Percentiles rank a stretch among this genome's conserved stretches.
phyloP scores from a whole-genome alignment of 2,888 invertebrate genomes.

The Lissocephala sabroskyi region DNA sequence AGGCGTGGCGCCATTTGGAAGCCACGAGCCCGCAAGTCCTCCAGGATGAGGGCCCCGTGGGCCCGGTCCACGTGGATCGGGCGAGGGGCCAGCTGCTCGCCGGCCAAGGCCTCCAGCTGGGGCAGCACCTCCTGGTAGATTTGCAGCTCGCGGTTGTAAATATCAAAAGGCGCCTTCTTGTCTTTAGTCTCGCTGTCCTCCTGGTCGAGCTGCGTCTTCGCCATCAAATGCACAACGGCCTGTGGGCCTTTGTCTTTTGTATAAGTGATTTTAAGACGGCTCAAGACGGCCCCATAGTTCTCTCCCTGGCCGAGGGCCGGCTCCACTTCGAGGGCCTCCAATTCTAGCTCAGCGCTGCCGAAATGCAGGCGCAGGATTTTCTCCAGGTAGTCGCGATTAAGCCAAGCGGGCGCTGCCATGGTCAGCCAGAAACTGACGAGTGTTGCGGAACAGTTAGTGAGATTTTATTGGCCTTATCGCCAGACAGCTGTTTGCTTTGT shows the following conservation, averaged over 20 bases:
- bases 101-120: slow-evolving; percentile 42
- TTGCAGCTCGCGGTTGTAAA: slow-evolving; percentile 59
- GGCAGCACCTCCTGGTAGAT: slow-evolving; percentile 62
- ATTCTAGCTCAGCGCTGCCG: slow-evolving; percentile 30
- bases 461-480: no score
- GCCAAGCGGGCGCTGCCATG: slow-evolving; percentile 40
- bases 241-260: slow-evolving; percentile 2
- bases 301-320: slow-evolving; percentile 61
- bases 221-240: slow-evolving; percentile 35
- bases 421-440: slow-evolving; percentile 4
- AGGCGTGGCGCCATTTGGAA: slow-evolving; percentile 55
- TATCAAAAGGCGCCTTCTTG: slow-evolving; percentile 49
- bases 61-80: slow-evolving; percentile 52
- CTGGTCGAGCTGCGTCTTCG: slow-evolving; percentile 55
- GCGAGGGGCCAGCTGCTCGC: slow-evolving; percentile 53
- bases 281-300: slow-evolving; percentile 59
- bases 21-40: slow-evolving; percentile 50
- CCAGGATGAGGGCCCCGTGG: slow-evolving; percentile 55
- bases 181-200: slow-evolving; percentile 45
- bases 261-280: slow-evolving; percentile 41
- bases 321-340: slow-evolving; percentile 23
- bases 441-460: no score
- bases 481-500: no score
- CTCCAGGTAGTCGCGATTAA: slow-evolving; percentile 45
- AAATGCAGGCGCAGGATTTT: slow-evolving; percentile 36